Evolutionary conservation across 2,113 vertebrate genomes (phyloP).

Genomic region (Rousettus leschenaultii): DNA sequence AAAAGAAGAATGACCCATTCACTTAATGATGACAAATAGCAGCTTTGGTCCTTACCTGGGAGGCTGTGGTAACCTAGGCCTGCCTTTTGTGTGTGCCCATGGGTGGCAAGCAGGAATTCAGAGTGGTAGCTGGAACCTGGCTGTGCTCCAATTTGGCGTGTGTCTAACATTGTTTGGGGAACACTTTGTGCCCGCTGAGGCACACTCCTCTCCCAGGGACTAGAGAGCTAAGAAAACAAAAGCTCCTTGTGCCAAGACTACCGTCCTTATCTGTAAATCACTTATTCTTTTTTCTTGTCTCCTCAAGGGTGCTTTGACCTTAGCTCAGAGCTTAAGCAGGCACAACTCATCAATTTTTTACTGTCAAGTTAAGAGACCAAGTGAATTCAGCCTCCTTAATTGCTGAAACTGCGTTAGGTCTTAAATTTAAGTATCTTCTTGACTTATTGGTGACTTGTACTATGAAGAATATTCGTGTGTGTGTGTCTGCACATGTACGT

Average conservation of each 20-base stretch:
- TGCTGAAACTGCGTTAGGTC: not conserved
- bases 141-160: constrained; percentile 78
- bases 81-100: constrained; percentile 67
- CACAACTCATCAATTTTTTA: constrained; percentile 45
- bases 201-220: constrained; percentile 79
- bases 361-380: not conserved
- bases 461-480: not conserved
- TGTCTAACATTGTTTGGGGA: constrained; percentile 83
- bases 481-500: rapidly evolving
- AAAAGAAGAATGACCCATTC: constrained; percentile 73
- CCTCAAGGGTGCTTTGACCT: constrained; percentile 70
- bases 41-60: constrained; percentile 75
- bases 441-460: not conserved
- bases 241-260: constrained; percentile 47
- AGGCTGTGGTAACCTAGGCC: constrained; percentile 77
- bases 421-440: not conserved
- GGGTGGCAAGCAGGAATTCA: constrained; percentile 61
- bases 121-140: constrained; percentile 70
- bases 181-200: constrained; percentile 76
- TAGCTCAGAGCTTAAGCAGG: not conserved
- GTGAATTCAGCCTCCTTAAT: not conserved
- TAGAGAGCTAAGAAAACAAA: constrained; percentile 69
- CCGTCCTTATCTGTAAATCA: constrained; percentile 63
- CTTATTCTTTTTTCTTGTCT: constrained; percentile 51
- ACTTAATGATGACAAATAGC: constrained; percentile 81